Evolutionary conservation across 1,140 invertebrate species (phyloP).

Genomic region (Mycetomoellerius zeteki): DNA sequence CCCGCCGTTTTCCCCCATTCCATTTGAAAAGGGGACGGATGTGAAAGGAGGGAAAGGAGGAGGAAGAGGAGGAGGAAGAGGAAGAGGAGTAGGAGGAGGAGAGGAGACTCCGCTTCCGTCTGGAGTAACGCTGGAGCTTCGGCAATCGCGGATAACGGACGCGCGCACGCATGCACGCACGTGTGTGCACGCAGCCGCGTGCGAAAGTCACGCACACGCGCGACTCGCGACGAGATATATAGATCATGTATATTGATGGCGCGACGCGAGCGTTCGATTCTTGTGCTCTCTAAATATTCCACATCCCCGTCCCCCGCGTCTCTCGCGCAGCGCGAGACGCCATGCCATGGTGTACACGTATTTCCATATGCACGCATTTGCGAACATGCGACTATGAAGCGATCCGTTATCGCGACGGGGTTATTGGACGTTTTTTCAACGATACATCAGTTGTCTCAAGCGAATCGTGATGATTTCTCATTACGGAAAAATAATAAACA

Average conservation of each 20-base stretch:
- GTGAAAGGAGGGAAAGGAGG: conserved; percentile 3
- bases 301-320: conserved; percentile 50
- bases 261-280: conserved; percentile 79
- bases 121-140: conserved; percentile 79
- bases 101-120: conserved; percentile 75
- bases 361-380: conserved; percentile 66
- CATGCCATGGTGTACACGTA: conserved; percentile 68
- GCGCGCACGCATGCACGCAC: conserved; percentile 64
- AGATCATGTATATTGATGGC: conserved; percentile 84
- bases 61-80: conserved; percentile 3
- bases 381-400: conserved; percentile 40
- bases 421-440: conserved; percentile 28
- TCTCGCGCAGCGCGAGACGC: neutral
- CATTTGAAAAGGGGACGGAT: conserved; percentile 55
- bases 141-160: conserved; percentile 81
- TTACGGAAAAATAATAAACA: neutral
- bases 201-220: conserved; percentile 28
- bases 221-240: conserved; percentile 75
- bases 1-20: conserved; percentile 73
- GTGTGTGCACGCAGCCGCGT: conserved; percentile 23
- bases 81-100: conserved; percentile 13
- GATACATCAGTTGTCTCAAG: neutral
- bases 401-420: conserved; percentile 45
- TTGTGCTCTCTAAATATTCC: conserved; percentile 82
- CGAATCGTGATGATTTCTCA: neutral